Conservation (phyloP, 2,113 vertebrate species). For the Aviceda subcristata region DNA sequence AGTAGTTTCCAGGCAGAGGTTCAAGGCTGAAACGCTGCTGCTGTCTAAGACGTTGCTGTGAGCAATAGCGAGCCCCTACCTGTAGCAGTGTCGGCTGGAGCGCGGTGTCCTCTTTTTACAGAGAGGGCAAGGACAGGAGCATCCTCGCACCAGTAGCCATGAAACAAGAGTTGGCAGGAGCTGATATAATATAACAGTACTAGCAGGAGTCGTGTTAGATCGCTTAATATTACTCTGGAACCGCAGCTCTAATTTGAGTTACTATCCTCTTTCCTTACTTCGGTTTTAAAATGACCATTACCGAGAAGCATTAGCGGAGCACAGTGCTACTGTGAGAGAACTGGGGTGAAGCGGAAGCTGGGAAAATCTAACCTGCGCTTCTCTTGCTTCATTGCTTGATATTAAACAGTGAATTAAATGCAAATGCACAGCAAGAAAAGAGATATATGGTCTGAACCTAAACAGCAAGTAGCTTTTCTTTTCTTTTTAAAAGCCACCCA, state of each 20-base stretch:
- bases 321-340: slow-evolving; percentile 52
- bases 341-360: slow-evolving; percentile 47
- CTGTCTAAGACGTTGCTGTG: slow-evolving; percentile 63
- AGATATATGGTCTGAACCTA: slow-evolving; percentile 57
- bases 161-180: slow-evolving; percentile 61
- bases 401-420: slow-evolving; percentile 53
- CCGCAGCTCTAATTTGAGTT: slow-evolving; percentile 41
- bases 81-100: slow-evolving; percentile 21
- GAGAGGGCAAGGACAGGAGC: slow-evolving; percentile 61
- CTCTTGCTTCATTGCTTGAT: slow-evolving; percentile 67
- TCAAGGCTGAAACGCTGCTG: slow-evolving; percentile 56
- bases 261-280: slow-evolving; percentile 2
- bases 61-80: slow-evolving; percentile 47
- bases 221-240: slow-evolving; percentile 43
- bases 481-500: slow-evolving; percentile 21
- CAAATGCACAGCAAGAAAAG: slow-evolving; percentile 66
- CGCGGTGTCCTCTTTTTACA: slow-evolving; percentile 16
- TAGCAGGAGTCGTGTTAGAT: slow-evolving; percentile 58
- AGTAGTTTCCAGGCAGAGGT: slow-evolving; percentile 65
- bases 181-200: slow-evolving; percentile 51
- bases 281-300: slow-evolving; percentile 1
- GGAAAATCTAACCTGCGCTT: slow-evolving; percentile 48
- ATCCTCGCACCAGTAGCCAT: slow-evolving; percentile 45
- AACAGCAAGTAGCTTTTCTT: slow-evolving; percentile 24
- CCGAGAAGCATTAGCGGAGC: slow-evolving; percentile 62